Percentiles rank a stretch among this genome's conserved stretches.
These are phyloP conservation scores for Sinentomon sp. DNA, from an alignment of 2,888 invertebrate genomes.

Conservation along the genomic window DNA sequence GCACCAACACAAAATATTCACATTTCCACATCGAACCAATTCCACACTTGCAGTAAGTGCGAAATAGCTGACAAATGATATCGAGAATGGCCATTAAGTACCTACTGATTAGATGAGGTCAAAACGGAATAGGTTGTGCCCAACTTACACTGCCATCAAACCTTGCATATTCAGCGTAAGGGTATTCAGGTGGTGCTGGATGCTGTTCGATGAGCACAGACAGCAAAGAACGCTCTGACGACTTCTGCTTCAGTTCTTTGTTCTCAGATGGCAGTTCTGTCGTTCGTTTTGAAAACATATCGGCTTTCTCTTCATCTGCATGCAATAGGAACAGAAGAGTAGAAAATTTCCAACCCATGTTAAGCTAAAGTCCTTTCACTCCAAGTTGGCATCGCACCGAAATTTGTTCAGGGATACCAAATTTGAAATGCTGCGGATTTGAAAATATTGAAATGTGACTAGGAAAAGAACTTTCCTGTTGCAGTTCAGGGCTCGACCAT, in stretches of 20 bases:
- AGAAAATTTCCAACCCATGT: conserved; percentile 1
- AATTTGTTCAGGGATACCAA: no score
- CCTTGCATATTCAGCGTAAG: conserved; percentile 64
- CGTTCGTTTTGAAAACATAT: conserved; percentile 24
- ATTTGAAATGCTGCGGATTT: no score
- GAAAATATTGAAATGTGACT: conserved; percentile 1
- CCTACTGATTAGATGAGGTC: no score
- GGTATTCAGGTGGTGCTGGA: conserved; percentile 48
- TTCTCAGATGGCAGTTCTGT: conserved; percentile 26
- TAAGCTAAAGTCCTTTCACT: conserved; percentile 6
- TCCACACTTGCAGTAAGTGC: no score
- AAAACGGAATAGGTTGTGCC: no score
- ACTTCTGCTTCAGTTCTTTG: conserved; percentile 18
- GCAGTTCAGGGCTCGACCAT: no score
- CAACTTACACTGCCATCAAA: conserved; percentile 51
- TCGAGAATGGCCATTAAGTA: no score
- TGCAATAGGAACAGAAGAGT: conserved; percentile 3
- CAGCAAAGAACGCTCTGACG: conserved; percentile 37
- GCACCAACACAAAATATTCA: no score
- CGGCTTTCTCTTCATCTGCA: conserved; percentile 28
- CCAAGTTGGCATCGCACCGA: no score
- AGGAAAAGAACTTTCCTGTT: no score
- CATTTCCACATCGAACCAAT: no score
- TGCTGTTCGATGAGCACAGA: conserved; percentile 46
- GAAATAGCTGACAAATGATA: no score